A percentile compares a stretch with the other conserved stretches of the same genome.
Conservation (phyloP, 1,140 invertebrate species). For the Drosophila dunni region DNA sequence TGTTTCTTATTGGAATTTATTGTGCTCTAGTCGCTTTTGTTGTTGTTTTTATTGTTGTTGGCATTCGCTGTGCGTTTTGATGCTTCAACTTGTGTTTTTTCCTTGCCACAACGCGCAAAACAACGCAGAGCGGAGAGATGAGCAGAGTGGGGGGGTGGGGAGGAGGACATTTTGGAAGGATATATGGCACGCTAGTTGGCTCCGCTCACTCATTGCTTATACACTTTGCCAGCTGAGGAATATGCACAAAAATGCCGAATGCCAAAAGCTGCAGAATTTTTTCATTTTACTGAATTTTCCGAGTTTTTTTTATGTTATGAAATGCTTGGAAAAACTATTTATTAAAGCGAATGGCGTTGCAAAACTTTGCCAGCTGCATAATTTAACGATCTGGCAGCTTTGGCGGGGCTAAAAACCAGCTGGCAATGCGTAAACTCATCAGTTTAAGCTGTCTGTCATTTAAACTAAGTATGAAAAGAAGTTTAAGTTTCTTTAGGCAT, state of each 20-base stretch:
- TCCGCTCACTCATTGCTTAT: not conserved
- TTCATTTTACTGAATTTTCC: not conserved
- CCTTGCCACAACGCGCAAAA: constrained; percentile 4
- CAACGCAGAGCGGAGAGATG: not conserved
- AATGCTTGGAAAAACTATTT: too few species aligned
- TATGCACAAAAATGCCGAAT: constrained; percentile 4
- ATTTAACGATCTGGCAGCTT: too few species aligned
- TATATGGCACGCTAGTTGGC: constrained; percentile 15
- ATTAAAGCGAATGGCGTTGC: too few species aligned
- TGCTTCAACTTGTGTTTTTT: constrained; percentile 34
- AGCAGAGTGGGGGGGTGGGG: not conserved
- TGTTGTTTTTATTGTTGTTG: constrained; percentile 43
- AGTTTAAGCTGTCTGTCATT: too few species aligned
- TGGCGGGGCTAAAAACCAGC: too few species aligned
- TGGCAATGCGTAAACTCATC: too few species aligned
- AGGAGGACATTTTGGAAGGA: not conserved
- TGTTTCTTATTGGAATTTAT: constrained; percentile 70
- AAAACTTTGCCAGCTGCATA: too few species aligned
- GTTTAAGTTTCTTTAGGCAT: too few species aligned
- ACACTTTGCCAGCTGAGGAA: not conserved
- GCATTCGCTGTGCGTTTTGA: constrained; percentile 50
- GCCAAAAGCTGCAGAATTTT: not conserved
- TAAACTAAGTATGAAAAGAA: too few species aligned
- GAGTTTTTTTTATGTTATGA: too few species aligned
- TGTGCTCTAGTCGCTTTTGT: constrained; percentile 53